Evolutionary conservation across 2,113 vertebrate genomes (phyloP).

Genomic region (Antennarius striatus): DNA sequence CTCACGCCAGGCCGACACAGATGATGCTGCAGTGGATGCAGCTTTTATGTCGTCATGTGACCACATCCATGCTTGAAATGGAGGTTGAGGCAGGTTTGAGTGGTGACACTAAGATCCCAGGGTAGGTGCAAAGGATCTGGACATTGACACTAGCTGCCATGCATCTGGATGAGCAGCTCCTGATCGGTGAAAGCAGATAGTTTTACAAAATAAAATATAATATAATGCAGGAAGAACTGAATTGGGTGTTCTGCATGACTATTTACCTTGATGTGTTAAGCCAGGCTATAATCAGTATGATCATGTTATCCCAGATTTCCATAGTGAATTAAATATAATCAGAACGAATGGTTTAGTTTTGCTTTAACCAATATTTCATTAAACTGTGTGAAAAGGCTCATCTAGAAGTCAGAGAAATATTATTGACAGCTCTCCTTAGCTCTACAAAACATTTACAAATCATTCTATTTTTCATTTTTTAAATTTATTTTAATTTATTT

Average conservation of each 20-base stretch:
- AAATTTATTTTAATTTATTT: too few relatives aligned
- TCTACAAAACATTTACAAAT: too few relatives aligned
- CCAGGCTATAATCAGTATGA: too few relatives aligned
- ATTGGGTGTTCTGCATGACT: not conserved
- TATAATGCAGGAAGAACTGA: not conserved
- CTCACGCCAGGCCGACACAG: constrained; percentile 63
- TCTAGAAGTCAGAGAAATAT: too few relatives aligned
- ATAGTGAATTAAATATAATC: too few relatives aligned
- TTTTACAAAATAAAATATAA: too few relatives aligned
- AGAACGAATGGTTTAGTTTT: too few relatives aligned
- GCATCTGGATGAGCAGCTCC: constrained; percentile 15
- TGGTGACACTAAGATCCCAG: constrained; percentile 40
- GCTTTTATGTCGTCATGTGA: constrained; percentile 51
- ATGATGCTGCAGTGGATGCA: constrained; percentile 64
- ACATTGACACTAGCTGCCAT: constrained; percentile 32
- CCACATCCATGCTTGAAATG: constrained; percentile 56
- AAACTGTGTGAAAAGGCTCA: too few relatives aligned
- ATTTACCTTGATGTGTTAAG: not conserved
- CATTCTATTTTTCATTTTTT: too few relatives aligned
- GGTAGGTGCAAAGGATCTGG: constrained; percentile 31
- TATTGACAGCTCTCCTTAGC: too few relatives aligned
- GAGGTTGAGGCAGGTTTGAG: constrained; percentile 34
- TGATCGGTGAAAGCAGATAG: not conserved
- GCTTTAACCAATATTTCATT: too few relatives aligned
- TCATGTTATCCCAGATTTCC: too few relatives aligned